phyloP scores from a whole-genome alignment of 2,113 vertebrate genomes.

The Mastomys coucha region DNA sequence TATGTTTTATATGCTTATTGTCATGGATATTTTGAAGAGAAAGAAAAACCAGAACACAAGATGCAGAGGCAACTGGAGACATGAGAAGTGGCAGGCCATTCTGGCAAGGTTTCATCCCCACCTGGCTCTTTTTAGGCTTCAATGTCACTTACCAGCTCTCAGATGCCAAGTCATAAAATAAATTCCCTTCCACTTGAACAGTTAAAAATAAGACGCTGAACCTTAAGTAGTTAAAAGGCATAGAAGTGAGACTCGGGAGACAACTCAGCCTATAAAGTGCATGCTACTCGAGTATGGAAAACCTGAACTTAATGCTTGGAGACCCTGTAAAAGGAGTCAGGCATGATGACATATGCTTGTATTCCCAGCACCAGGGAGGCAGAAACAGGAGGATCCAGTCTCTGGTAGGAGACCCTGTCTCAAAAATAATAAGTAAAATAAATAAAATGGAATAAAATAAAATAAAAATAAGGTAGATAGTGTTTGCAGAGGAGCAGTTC shows the following conservation, averaged over 20 bases:
- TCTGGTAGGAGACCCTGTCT: neutral
- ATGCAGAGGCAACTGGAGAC: neutral
- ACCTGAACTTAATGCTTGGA: neutral
- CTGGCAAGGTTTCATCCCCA: neutral
- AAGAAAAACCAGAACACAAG: neutral
- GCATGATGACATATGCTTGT: rapidly evolving
- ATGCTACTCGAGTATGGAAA: too few relatives aligned
- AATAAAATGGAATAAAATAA: too few relatives aligned
- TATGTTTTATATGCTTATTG: neutral
- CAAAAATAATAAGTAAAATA: too few relatives aligned
- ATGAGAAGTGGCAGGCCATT: neutral
- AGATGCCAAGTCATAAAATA: neutral
- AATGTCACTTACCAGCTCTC: neutral
- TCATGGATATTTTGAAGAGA: constrained; percentile 30
- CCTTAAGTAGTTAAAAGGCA: neutral
- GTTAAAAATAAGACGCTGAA: neutral
- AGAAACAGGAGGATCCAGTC: neutral
- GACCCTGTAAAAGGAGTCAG: too few relatives aligned
- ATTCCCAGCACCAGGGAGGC: neutral
- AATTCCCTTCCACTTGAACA: constrained; percentile 20
- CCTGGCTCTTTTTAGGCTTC: neutral
- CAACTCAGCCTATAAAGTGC: neutral
- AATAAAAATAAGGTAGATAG: neutral
- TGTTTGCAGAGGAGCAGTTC: neutral
- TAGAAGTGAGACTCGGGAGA: neutral